A percentile compares a stretch with the other conserved stretches of the same genome.
Conservation (phyloP, 53 echinoderm and acorn worm genomes). For the Paracentrotus lividus region DNA sequence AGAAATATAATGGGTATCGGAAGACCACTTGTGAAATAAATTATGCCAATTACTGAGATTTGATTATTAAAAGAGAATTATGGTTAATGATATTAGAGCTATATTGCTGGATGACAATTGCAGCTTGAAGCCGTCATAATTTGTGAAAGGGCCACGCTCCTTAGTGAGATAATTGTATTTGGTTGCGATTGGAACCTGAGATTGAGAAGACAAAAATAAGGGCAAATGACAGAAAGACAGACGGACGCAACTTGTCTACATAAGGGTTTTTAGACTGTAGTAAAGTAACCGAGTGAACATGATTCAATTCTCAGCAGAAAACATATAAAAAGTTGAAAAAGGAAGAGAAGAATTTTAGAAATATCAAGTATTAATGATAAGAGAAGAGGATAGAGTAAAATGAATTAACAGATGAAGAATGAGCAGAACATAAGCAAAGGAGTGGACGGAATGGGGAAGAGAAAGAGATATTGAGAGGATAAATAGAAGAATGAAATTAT, state of each 20-base stretch:
- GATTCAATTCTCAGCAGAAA: too few relatives aligned
- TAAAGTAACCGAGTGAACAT: too few relatives aligned
- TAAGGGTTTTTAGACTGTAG: too few relatives aligned
- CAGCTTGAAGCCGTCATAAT: conserved; percentile 35
- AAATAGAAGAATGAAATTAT: too few relatives aligned
- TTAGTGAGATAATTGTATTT: conserved; percentile 16
- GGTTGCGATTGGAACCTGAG: background rate
- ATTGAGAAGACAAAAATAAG: background rate
- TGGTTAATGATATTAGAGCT: background rate
- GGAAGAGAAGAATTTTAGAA: too few relatives aligned
- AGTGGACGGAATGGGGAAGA: background rate
- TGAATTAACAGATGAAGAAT: too few relatives aligned
- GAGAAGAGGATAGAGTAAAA: too few relatives aligned
- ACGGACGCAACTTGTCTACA: too few relatives aligned
- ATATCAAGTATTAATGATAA: too few relatives aligned
- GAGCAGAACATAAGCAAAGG: too few relatives aligned
- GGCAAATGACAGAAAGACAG: background rate
- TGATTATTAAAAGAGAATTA: conserved; percentile 45
- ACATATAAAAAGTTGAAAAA: too few relatives aligned
- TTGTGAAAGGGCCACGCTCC: conserved; percentile 11
- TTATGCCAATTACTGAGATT: conserved; percentile 37
- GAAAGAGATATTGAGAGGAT: background rate
- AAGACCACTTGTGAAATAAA: background rate
- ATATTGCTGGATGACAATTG: conserved; percentile 5
- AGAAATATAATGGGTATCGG: background rate